Conservation (phyloP, 2,888 invertebrate genomes). For the Eulithis prunata region DNA sequence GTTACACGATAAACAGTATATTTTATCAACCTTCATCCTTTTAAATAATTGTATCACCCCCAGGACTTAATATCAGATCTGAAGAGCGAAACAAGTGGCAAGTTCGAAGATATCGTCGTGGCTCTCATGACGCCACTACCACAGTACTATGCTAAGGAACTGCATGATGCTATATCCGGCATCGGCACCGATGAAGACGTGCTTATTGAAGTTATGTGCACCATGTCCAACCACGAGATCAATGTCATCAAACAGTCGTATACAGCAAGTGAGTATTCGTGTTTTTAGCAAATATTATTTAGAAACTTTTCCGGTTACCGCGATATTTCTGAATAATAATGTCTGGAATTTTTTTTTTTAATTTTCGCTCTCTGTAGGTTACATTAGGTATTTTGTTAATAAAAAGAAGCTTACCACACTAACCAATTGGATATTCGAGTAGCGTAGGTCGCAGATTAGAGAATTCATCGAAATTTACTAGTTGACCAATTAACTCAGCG, state of each 20-base stretch:
- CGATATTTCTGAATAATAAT: no score
- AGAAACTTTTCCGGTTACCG: no score
- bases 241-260: constrained; percentile 91
- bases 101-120: constrained; percentile 92
- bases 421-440: no score
- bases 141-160: constrained; percentile 92
- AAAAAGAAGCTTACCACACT: no score
- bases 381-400: no score
- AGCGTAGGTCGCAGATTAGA: no score
- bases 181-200: constrained; percentile 93
- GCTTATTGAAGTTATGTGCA: constrained; percentile 94
- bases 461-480: no score
- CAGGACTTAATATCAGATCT: constrained; percentile 91
- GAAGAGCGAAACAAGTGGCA: constrained; percentile 94
- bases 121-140: constrained; percentile 94
- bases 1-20: no score
- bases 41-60: not conserved
- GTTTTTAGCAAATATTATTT: not conserved
- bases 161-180: constrained; percentile 93
- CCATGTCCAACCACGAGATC: constrained; percentile 93
- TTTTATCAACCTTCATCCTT: no score
- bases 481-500: no score
- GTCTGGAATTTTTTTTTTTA: no score
- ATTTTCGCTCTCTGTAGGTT: no score
- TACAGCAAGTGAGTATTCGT: constrained; percentile 86